A percentile compares a stretch with the other conserved stretches of the same genome.
phyloP scores from a whole-genome alignment of 1,140 invertebrate genomes.

The Atta texana region DNA sequence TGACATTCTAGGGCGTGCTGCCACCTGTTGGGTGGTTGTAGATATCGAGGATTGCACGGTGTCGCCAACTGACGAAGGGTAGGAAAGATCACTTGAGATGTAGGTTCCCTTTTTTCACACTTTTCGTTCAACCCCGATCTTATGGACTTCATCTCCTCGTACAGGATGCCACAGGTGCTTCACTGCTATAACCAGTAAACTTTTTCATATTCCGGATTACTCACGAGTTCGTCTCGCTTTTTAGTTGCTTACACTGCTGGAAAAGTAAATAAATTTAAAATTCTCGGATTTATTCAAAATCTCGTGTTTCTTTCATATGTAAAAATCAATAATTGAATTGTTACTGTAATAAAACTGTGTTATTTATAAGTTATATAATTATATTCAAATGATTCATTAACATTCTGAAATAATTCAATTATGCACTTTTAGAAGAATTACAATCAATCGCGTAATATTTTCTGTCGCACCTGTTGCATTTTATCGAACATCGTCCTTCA shows the following conservation, averaged over 20 bases:
- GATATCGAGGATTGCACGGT: constrained; percentile 32
- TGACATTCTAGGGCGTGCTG: constrained; percentile 43
- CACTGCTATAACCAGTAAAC: constrained; percentile 42
- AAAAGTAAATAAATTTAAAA: not conserved
- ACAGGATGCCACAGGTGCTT: constrained; percentile 63
- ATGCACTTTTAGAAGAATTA: not conserved
- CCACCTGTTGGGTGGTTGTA: constrained; percentile 63
- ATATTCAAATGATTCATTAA: not conserved
- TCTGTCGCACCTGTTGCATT: constrained; percentile 13
- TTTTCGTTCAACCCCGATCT: constrained; percentile 47
- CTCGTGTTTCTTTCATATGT: too few species aligned
- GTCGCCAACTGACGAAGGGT: constrained; percentile 66
- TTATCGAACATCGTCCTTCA: not conserved
- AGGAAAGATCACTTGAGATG: not conserved
- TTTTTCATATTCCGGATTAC: constrained; percentile 31
- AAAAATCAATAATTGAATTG: not conserved
- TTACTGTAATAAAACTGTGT: too few species aligned
- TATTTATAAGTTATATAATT: not conserved
- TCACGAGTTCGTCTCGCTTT: not conserved
- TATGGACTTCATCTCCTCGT: constrained; percentile 21
- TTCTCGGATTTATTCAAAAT: not conserved
- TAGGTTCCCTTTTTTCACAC: constrained; percentile 33
- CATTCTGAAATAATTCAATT: not conserved
- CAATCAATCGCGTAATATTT: not conserved
- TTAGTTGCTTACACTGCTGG: not conserved